Base-by-base conservation (phyloP, 2,113 vertebrate genomes). In the Cebidichthys violaceus region DNA sequence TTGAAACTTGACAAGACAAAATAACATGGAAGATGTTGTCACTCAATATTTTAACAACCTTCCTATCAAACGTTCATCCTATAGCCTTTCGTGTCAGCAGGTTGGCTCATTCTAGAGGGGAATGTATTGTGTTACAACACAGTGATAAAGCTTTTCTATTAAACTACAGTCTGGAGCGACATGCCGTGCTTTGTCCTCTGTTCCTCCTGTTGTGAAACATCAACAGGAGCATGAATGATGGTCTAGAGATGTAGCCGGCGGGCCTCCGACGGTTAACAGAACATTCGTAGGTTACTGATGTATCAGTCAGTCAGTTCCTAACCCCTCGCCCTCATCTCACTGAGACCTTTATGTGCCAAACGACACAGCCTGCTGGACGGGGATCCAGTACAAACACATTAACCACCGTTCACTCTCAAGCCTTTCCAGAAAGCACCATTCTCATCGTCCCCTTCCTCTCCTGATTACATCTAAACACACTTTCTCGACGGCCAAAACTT, bases 331-430 rank as follows among this genome's bases (percentile, higher is more conserved):
- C 62, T 80, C 68, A 60, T 73, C 54, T 88, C 39, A 60, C 37
- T 1, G 15, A 70, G 64, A 74, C 35, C 59, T 2, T 2, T 1
- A 29, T 45, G 59, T 81, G 87, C 87, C 87, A 89, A 78, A 67
- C 55, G 77, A 83, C 77, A 86, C 80, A 81, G 70, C 31, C 39
- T 17, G 66, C 77, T 33, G 77, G 84, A 62, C 20, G 0, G n/a
- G 2, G 31, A 45, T 89, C 88, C 84, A 86, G 81, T 79, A 70
- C 77, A 89, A 85, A 82, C 70, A 85, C 75, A 83, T 89, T 90
- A 88, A 80, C 55, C 15, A 45, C 65, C 74, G 31, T 81, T 55
- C 65, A 24, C 73, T 78, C 55, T 81, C 75, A 77, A 74, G 43
- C 70, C 39, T 18, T 77, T 74, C 69, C 79, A 77, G 45, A 64